Evolutionary conservation across 2,113 vertebrate species (phyloP).

Genomic region (Balaeniceps rex): DNA sequence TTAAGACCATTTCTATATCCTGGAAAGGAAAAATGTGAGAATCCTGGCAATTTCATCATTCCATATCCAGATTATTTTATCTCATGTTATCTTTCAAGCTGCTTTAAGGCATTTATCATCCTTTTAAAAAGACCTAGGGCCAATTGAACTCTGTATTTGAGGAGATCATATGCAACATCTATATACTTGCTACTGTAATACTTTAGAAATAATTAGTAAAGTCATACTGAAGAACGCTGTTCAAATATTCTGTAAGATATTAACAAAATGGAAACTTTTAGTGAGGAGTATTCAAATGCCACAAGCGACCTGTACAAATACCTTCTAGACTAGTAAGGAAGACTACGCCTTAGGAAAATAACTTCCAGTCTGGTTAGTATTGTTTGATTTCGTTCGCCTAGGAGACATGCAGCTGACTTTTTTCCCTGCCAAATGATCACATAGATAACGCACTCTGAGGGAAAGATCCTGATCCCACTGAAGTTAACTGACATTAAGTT

Average conservation of each 20-base stretch:
- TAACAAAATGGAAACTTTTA: not conserved
- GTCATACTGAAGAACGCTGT: not conserved
- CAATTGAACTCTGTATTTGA: not conserved
- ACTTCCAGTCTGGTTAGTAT: not conserved
- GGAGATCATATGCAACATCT: not conserved
- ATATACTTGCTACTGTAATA: not conserved
- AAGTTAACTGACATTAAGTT: not conserved
- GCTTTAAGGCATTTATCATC: not conserved
- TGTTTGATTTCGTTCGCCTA: not conserved
- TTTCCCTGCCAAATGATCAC: not conserved
- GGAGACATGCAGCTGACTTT: not conserved
- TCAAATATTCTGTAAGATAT: not conserved
- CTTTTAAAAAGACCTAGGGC: not conserved
- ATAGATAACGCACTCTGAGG: not conserved
- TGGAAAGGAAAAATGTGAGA: not conserved
- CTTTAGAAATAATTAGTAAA: not conserved
- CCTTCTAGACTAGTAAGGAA: not conserved
- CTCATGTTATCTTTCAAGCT: not conserved
- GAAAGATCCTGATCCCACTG: not conserved
- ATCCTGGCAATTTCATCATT: not conserved
- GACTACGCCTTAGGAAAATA: not conserved
- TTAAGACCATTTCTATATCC: not conserved
- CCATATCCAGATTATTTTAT: not conserved
- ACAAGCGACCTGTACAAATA: not conserved
- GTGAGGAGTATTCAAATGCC: not conserved